Base-by-base conservation (phyloP, 1,140 invertebrate genomes). In the Drosophila tani region DNA sequence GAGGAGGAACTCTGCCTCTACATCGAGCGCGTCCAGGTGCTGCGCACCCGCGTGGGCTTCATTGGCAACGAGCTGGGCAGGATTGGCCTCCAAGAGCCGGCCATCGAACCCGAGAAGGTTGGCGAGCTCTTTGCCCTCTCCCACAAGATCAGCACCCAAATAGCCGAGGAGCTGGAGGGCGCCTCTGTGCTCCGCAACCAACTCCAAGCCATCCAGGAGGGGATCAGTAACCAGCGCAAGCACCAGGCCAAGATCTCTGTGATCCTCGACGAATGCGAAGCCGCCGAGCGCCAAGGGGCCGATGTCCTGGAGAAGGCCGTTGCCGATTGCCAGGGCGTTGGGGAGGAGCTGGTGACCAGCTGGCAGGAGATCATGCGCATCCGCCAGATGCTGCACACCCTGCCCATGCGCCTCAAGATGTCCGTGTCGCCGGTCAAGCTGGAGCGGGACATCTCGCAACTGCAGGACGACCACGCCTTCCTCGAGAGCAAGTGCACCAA, bases 1-100 rank as follows among this genome's bases (percentile, higher is more conserved):
- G 96, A 97, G 75, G 96, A 97, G 73, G 96, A 97, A 87, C 93
- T 97, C 5, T 95, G 96, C 71, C 92, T 97, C 1, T 97, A 97
- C 79, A 95, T 97, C 21, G 96, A 97, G 91, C 93, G 96, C 56
- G 92, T 97, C 15, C 96, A 97, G 85, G 95, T 97, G 2, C 94
- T 97, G 74, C 96, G 95, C 24, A 94, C 95, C 3, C 94, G 96
- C n/a, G 95, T 97, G 2, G 95, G 95, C 40, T 94, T 95, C 15
- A 96, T 97, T 78, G 95, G 96, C 91, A 96, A 97, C 80, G 96
- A 97, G 79, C 92, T 97, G n/a, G 95, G 96, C 5, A 93, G 95
- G 70, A 92, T 97, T 41, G 96, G 96, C 38, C 93, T 96, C 14
- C 91, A 97, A 8, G 83, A 91, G 38, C 95, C 96, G 0, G 94